Percentiles rank a stretch among this genome's conserved stretches.
Evolutionary conservation across 2,797 vertebrate species (phyloP).

Genomic region (Sebastes iracundus): DNA sequence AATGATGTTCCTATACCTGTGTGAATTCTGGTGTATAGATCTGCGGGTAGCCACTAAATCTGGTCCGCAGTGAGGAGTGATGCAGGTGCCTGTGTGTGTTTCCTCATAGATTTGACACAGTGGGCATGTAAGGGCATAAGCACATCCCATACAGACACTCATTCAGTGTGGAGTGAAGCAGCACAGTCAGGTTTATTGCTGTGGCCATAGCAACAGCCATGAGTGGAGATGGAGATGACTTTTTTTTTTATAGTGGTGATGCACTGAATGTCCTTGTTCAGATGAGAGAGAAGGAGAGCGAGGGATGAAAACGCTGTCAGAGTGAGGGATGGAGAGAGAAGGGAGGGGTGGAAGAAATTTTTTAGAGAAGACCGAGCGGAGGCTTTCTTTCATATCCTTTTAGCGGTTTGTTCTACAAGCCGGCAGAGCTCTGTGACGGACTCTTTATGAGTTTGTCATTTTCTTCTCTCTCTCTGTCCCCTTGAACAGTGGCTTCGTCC

Average conservation of each 20-base stretch:
- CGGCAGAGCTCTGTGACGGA: constrained; percentile 16
- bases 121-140: constrained; percentile 13
- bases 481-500: not conserved
- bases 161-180: constrained; percentile 35
- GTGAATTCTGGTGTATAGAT: not conserved
- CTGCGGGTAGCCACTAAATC: not conserved
- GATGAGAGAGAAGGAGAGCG: constrained; percentile 36
- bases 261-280: constrained; percentile 70
- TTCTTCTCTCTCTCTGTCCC: not conserved
- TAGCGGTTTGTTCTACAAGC: constrained; percentile 43
- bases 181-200: constrained; percentile 69
- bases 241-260: constrained; percentile 53
- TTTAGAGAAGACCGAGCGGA: constrained; percentile 17
- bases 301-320: constrained; percentile 27
- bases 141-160: constrained; percentile 33
- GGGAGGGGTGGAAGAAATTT: constrained; percentile 6
- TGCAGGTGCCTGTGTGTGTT: not conserved
- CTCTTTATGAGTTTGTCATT: constrained; percentile 37
- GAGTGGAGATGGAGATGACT: constrained; percentile 65
- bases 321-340: constrained; percentile 18
- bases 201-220: constrained; percentile 82
- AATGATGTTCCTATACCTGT: constrained; percentile 3
- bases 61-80: not conserved
- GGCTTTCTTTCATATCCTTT: constrained; percentile 42
- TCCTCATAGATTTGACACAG: constrained; percentile 17